phyloP scores from a whole-genome alignment of 2,888 invertebrate species.

The Hirtodrosophila cameraria region DNA sequence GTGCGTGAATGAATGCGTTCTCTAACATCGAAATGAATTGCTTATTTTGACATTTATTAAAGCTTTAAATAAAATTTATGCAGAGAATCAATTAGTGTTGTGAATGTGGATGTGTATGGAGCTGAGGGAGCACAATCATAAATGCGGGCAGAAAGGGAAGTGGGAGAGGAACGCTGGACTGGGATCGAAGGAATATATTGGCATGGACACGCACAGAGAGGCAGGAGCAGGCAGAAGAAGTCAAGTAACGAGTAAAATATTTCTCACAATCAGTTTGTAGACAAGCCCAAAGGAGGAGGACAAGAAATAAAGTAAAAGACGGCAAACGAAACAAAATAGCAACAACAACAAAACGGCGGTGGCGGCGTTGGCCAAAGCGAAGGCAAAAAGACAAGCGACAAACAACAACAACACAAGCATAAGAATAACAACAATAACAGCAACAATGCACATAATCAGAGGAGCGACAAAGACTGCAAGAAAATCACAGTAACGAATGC shows the following conservation, averaged over 20 bases:
- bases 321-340: constrained; percentile 45
- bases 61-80: constrained; percentile 80
- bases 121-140: constrained; percentile 36
- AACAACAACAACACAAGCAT: constrained; percentile 34
- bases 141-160: constrained; percentile 19
- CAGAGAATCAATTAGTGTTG: constrained; percentile 75
- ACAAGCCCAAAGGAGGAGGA: constrained; percentile 40
- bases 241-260: constrained; percentile 69
- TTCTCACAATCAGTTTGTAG: constrained; percentile 73
- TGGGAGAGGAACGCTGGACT: constrained; percentile 8
- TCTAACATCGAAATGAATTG: constrained; percentile 80
- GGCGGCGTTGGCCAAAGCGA: constrained; percentile 45
- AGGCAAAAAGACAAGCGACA: constrained; percentile 69
- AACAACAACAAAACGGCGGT: constrained; percentile 57
- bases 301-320: constrained; percentile 37
- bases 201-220: constrained; percentile 33
- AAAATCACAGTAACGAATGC: constrained; percentile 62
- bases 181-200: constrained; percentile 10
- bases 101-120: constrained; percentile 34
- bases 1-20: constrained; percentile 53
- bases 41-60: constrained; percentile 81
- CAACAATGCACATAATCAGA: constrained; percentile 49
- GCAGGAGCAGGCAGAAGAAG: constrained; percentile 38
- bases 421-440: constrained; percentile 25
- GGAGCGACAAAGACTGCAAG: constrained; percentile 68